Evolutionary conservation across 2,888 invertebrate species (phyloP).

Genomic region (Callyntrura sp.): DNA sequence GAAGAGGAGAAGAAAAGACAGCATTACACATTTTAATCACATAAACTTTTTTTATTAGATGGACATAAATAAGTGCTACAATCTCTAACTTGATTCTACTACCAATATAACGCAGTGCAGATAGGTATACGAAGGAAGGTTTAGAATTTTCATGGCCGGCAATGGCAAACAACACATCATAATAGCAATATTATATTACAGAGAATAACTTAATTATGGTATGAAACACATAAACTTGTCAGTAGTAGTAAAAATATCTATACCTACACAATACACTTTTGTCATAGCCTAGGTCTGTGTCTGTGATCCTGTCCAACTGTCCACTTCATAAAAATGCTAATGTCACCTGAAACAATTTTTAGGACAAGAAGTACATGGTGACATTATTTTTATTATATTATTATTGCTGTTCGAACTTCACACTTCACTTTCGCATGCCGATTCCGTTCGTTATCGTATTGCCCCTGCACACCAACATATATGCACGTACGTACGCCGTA

Average conservation of each 20-base stretch:
- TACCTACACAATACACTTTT: not conserved
- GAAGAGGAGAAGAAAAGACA: slow-evolving; percentile 21
- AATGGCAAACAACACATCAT: not conserved
- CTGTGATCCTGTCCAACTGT: not conserved
- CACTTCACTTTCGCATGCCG: not conserved
- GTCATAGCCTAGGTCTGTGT: slow-evolving; percentile 54
- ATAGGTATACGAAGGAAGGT: not conserved
- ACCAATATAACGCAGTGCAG: not conserved
- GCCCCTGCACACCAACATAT: not conserved
- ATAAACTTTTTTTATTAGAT: slow-evolving; percentile 18
- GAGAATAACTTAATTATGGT: no score
- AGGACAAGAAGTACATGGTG: slow-evolving; percentile 45
- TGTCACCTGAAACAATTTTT: slow-evolving; percentile 59
- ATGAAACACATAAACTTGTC: slow-evolving; percentile 9
- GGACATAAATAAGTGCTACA: slow-evolving; percentile 21
- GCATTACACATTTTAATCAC: slow-evolving; percentile 29
- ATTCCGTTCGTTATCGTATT: slow-evolving; percentile 8
- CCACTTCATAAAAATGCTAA: slow-evolving; percentile 31
- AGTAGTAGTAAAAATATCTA: slow-evolving; percentile 10
- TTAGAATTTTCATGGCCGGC: slow-evolving; percentile 60
- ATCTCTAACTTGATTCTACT: not conserved
- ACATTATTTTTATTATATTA: slow-evolving; percentile 21
- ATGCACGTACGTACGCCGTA: no score
- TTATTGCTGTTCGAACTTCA: not conserved
- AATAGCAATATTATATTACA: not conserved